These are phyloP conservation scores for Varanus komodoensis DNA, from an alignment of 2,113 vertebrate species.

Conservation along the genomic window DNA sequence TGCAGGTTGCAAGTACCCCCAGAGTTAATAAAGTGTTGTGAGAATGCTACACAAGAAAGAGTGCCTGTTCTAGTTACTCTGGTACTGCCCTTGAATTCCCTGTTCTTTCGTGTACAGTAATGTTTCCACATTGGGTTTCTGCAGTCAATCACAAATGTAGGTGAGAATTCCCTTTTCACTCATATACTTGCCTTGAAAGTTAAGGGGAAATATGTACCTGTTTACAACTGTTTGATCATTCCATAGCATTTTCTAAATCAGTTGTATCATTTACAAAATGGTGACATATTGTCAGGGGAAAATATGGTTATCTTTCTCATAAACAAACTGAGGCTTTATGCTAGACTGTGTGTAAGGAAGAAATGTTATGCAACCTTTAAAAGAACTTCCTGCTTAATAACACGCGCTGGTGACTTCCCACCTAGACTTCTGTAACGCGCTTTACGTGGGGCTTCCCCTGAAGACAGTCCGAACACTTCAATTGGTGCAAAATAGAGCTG, in stretches of 20 bases:
- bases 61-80: background rate
- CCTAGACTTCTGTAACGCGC: too few species aligned
- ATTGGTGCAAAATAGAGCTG: too few species aligned
- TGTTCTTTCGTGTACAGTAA: background rate
- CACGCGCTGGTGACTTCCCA: too few species aligned
- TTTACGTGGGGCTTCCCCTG: too few species aligned
- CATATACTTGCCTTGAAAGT: background rate
- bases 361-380: background rate
- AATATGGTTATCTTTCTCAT: background rate
- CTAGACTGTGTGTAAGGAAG: background rate
- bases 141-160: background rate
- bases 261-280: background rate
- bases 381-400: background rate
- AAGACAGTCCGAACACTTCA: too few species aligned
- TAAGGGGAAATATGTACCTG: background rate
- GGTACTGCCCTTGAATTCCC: background rate
- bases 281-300: background rate
- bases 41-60: background rate
- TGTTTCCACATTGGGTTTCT: background rate
- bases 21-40: background rate
- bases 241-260: background rate
- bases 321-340: background rate
- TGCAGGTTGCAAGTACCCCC: background rate
- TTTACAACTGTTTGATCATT: background rate
- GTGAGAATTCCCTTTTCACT: background rate